Base-by-base conservation (phyloP, 35 echinoderm and acorn worm species). In the Nesometra sesokonis region DNA sequence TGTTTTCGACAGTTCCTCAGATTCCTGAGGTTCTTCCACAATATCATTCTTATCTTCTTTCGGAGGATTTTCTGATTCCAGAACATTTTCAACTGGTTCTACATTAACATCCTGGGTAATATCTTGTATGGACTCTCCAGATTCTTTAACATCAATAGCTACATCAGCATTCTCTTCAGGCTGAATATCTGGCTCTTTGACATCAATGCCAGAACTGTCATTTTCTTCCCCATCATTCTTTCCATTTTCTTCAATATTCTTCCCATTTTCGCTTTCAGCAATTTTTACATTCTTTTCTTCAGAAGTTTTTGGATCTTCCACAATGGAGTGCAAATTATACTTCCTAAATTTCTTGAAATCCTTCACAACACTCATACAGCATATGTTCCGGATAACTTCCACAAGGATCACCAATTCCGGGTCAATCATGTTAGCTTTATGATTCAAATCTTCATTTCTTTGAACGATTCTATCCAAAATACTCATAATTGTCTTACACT, bases 331-430 rank as follows among this genome's bases (percentile, higher is more conserved):
- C 52, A 67, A 67, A 27, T 67, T 67, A 39, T 83, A 83, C 81
- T 37, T 83, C 33, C 27, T 34, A 17, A 83, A 39, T 36, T 83
- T 38, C 29, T 37, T 37, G 36, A 38, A 83, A 39, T 83, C 81
- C 36, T 35, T 89, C 19, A 99, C 30, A 34, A 99, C 86, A 80
- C 91, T 94, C 0, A 99, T 40, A 82, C 96, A 99, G 43, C 96
- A 99, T 0, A 94, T 83, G 39, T 92, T 91, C 38, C 87, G 82
- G 27, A 99, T 57, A 36, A 93, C 90, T 77, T 99, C 96, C 15
- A 94, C 90, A 30, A 99, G 31, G 76, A 99, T 89, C n/a, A 82
- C 78, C 30, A 78, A 35, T 3, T 99, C 93, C 35, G 96, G 87
- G 35, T 89, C 31, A 36, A 88, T 82, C 17, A 99, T 88, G 85